Percentiles rank a stretch among this genome's conserved stretches.
phyloP scores from a whole-genome alignment of 2,113 vertebrate species.

The Hyperoodon ampullatus region DNA sequence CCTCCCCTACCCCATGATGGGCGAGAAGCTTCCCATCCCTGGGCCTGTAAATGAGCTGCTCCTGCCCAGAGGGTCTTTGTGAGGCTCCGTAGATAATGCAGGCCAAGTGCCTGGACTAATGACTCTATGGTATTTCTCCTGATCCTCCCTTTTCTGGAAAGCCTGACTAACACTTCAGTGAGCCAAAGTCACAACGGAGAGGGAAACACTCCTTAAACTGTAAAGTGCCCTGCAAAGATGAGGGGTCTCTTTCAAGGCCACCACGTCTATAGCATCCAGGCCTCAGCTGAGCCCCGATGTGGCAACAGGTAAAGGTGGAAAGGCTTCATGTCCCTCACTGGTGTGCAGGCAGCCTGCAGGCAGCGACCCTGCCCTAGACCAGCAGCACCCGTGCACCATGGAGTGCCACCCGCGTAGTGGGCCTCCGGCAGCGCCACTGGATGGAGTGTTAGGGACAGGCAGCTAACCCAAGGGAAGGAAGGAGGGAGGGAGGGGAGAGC shows the following conservation, averaged over 20 bases:
- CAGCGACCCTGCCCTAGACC: not conserved
- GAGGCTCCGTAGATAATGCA: accelerated
- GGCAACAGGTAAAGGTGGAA: not conserved
- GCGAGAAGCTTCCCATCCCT: not conserved
- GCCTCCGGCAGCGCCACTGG: not conserved
- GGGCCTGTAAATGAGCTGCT: not conserved
- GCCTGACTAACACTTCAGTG: not conserved
- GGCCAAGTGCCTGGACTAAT: not conserved
- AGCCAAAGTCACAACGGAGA: not conserved
- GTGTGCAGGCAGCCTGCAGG: not conserved
- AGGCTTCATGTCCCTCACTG: not conserved
- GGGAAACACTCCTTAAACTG: not conserved
- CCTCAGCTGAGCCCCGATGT: not conserved
- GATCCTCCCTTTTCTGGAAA: not conserved
- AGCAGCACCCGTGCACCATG: not conserved
- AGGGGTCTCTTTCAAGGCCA: not conserved
- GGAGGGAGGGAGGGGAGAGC: not conserved
- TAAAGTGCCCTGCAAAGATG: not conserved
- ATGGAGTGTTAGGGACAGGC: accelerated
- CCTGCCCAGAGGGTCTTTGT: not conserved
- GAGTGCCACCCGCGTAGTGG: accelerated
- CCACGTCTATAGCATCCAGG: not conserved
- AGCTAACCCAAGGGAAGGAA: not conserved
- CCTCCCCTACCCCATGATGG: not conserved
- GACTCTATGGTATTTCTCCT: not conserved